These are phyloP conservation scores for Eupithecia dodoneata DNA, from an alignment of 2,888 invertebrate genomes.

Conservation along the genomic window DNA sequence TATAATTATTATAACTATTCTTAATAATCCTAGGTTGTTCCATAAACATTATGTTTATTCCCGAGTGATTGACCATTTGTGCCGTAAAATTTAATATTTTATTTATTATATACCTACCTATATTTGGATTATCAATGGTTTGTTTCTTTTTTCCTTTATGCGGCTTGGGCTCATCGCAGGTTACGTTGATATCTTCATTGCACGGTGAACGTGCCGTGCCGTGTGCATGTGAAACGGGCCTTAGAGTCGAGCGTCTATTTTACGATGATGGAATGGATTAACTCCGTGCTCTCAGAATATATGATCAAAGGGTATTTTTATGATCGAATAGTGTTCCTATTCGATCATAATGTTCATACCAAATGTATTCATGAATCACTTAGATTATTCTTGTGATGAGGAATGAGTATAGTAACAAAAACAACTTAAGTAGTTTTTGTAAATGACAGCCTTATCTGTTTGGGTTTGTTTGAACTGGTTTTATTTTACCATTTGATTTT, in stretches of 20 bases:
- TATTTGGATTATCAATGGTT: background rate
- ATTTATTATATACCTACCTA: too few species aligned
- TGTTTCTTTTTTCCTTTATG: background rate
- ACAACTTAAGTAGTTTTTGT: background rate
- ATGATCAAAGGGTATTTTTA: conserved; percentile 66
- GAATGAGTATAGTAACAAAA: background rate
- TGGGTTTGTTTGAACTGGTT: background rate
- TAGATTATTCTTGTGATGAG: background rate
- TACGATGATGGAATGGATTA: conserved; percentile 74
- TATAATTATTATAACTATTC: too few species aligned
- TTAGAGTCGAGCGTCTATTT: conserved; percentile 56
- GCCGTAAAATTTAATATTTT: too few species aligned
- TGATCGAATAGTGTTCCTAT: conserved; percentile 50
- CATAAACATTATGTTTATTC: too few species aligned
- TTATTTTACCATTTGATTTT: background rate
- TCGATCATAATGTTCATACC: conserved; percentile 37
- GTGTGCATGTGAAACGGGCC: conserved; percentile 33
- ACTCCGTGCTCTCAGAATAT: conserved; percentile 63
- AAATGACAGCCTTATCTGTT: background rate
- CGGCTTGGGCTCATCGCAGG: background rate
- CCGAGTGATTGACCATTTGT: too few species aligned
- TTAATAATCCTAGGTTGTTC: too few species aligned
- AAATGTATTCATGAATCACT: conserved; percentile 1
- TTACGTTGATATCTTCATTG: background rate
- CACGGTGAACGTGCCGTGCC: background rate